Evolutionary conservation across 1,140 invertebrate species (phyloP).

Genomic region (Sinonovacula constricta): DNA sequence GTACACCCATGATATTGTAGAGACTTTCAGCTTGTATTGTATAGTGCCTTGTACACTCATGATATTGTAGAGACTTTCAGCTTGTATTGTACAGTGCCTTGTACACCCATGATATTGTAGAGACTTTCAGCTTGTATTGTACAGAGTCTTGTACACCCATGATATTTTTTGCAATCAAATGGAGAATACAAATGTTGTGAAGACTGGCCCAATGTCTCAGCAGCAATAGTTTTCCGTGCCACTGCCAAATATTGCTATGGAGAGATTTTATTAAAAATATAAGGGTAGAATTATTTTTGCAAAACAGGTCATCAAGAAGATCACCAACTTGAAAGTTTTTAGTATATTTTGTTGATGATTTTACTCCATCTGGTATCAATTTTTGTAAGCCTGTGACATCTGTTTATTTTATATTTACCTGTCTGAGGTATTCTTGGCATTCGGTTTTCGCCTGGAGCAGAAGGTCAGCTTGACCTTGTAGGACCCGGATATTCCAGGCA

Average conservation of each 20-base stretch:
- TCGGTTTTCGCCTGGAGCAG: constrained; percentile 75
- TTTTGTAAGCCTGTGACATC: background rate
- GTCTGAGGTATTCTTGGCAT: constrained; percentile 74
- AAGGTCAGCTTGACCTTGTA: constrained; percentile 81
- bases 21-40: too few species aligned
- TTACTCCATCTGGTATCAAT: background rate
- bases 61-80: too few species aligned
- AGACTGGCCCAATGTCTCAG: too few species aligned
- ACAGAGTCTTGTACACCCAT: too few species aligned
- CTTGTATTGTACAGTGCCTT: too few species aligned
- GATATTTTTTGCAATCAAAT: too few species aligned
- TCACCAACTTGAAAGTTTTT: background rate
- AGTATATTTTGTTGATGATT: background rate
- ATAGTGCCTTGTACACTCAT: too few species aligned
- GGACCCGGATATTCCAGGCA: constrained; percentile 82
- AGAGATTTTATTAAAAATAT: background rate
- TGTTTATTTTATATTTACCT: constrained; percentile 59
- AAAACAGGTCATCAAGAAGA: background rate
- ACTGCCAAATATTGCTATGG: background rate
- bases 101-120: too few species aligned
- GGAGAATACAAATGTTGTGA: too few species aligned
- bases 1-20: too few species aligned
- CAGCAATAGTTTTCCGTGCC: background rate
- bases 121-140: too few species aligned
- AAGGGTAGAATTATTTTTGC: background rate